Evolutionary conservation across 92 coral and sea anemone genomes (phyloP), one percentile per base, ranked within the genome.

Genomic region (Phenganax stokvisi): DNA sequence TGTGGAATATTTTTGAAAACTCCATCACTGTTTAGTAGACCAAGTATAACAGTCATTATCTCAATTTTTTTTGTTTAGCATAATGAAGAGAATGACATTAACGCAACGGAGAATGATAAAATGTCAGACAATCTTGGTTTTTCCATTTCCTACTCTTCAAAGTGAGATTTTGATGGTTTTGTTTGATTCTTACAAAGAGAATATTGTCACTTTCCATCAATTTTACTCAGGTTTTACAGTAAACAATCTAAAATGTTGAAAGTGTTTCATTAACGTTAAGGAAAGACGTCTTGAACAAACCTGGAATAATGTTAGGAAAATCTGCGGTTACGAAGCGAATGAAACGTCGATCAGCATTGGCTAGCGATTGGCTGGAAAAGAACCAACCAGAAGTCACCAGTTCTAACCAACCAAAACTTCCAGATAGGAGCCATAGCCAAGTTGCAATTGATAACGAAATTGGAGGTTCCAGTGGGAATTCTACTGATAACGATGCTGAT

Each of bases 281-380:
- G 37, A 63, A 79, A 12, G 74, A 79, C 9, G 11, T 56, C 15
- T 64, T 65, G 29, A 47, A 54, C 69, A 79, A 68, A 29, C 83
- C 83, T 53, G 74, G 83, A 31, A 79, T 79, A 61, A 79, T 79
- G 83, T 30, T 79, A 25, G 83, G 83, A 9, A 79, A 79, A 62
- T 63, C 83, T 30, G 29, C 54, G 28, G 51, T 79, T 16, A 29
- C 83, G 17, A 56, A 62, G 62, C 72, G 81, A 54, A 75, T 83
- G 25, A 90, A 83, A 85, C 87, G 89, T 17, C 87, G 88, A 25
- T 82, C 84, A 51, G 56, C 87, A 12, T 79, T 90, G 54, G 83
- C 93, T 62, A 66, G 89, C 25, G 80, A 86, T 53, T 90, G 93
- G 93, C 85, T 90, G 16, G 85, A 90, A 66, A 90, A 90, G 52